Percentiles rank a stretch among this genome's conserved stretches.
phyloP scores from a whole-genome alignment of 1,140 invertebrate genomes.

The Charaxes varanes region DNA sequence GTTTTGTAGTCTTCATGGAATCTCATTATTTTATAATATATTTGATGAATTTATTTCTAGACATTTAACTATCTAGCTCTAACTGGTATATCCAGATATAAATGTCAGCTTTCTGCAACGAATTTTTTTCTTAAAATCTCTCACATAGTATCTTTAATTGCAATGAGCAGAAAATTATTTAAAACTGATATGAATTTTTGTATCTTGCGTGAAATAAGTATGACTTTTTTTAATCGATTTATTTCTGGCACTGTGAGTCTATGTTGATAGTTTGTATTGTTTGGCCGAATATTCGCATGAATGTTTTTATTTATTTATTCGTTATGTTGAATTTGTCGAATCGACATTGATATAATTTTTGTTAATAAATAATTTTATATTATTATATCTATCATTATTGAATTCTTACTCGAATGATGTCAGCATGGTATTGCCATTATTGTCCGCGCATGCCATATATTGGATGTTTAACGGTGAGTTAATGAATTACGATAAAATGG shows the following conservation, averaged over 20 bases:
- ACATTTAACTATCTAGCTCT: constrained; percentile 26
- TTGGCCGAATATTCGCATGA: constrained; percentile 66
- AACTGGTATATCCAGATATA: no score
- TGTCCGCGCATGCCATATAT: constrained; percentile 62
- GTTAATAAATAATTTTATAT: constrained; percentile 71
- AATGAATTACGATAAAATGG: constrained; percentile 54
- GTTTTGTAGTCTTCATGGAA: constrained; percentile 70
- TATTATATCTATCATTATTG: constrained; percentile 56
- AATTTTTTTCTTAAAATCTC: no score
- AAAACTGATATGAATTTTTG: no score
- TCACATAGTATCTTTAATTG: no score
- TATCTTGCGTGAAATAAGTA: no score
- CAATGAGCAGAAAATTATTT: no score
- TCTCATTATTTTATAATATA: constrained; percentile 67
- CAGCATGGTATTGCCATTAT: constrained; percentile 68
- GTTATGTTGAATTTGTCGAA: constrained; percentile 64
- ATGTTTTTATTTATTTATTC: constrained; percentile 65
- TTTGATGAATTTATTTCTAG: constrained; percentile 32
- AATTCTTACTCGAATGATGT: constrained; percentile 65
- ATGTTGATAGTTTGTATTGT: constrained; percentile 59
- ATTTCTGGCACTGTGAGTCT: constrained; percentile 52
- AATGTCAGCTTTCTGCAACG: no score
- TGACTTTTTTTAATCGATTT: no score
- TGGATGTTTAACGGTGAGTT: constrained; percentile 67
- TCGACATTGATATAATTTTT: constrained; percentile 62